phyloP scores from a whole-genome alignment of 2,113 vertebrate species.

The Neolamprologus caudopunctatus region DNA sequence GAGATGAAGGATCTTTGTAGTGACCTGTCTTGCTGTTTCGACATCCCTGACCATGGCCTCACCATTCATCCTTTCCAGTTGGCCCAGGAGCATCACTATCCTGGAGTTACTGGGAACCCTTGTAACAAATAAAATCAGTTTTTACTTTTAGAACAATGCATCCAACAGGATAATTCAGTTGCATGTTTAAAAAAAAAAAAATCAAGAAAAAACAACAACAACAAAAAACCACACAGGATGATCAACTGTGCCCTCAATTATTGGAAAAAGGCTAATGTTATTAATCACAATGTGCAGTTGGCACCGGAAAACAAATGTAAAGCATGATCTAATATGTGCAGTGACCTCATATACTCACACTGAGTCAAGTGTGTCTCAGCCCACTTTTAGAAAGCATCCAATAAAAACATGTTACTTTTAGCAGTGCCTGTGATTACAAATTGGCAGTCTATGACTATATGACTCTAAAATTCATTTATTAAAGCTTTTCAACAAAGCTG shows the following conservation, averaged over 20 bases:
- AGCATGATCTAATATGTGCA: background rate
- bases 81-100: conserved; percentile 80
- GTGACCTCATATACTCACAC: background rate
- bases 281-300: background rate
- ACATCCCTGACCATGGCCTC: conserved; percentile 71
- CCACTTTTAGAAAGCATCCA: background rate
- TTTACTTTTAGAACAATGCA: background rate
- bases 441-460: background rate
- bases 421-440: background rate
- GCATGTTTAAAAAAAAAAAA: background rate
- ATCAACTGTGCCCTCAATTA: background rate
- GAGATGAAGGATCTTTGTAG: conserved; percentile 91
- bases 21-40: conserved; percentile 80
- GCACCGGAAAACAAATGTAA: background rate
- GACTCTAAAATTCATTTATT: background rate
- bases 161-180: background rate
- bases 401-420: background rate
- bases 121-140: background rate
- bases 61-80: conserved; percentile 86
- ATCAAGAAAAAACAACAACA: background rate
- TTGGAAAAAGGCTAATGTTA: background rate
- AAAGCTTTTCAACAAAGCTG: background rate
- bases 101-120: conserved; percentile 83
- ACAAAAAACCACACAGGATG: background rate
- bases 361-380: background rate